Evolutionary conservation across 2,113 vertebrate species (phyloP).

Genomic region (Lasiurus borealis): DNA sequence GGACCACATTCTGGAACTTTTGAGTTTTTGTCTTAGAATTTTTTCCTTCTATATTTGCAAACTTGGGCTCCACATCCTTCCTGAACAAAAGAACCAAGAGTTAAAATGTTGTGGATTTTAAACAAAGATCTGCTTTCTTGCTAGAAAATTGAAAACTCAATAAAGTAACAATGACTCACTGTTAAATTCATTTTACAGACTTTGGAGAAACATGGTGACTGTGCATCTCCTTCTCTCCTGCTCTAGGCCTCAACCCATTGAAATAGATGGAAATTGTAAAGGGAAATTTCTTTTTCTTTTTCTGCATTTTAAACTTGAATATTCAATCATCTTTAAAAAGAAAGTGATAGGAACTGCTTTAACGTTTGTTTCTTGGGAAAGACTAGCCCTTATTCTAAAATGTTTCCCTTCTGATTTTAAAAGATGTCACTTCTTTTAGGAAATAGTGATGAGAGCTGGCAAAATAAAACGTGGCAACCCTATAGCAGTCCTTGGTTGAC

Average conservation of each 20-base stretch:
- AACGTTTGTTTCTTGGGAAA: background rate
- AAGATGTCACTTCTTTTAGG: background rate
- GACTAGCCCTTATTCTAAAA: background rate
- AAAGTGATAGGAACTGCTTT: background rate
- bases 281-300: background rate
- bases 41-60: background rate
- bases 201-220: background rate
- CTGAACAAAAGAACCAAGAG: background rate
- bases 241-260: background rate
- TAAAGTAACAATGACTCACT: background rate
- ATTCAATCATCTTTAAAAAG: background rate
- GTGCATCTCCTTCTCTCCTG: too few species aligned
- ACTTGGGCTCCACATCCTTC: background rate
- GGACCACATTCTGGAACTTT: background rate
- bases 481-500: background rate
- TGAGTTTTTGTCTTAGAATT: background rate
- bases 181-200: slow-evolving; percentile 14
- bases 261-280: background rate
- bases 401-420: background rate
- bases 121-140: background rate
- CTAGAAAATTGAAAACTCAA: slow-evolving; percentile 36
- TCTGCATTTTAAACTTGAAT: slow-evolving; percentile 3
- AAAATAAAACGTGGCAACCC: background rate
- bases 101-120: slow-evolving; percentile 38
- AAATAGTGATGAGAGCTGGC: background rate